Evolutionary conservation across 2,797 vertebrate species (phyloP).

Genomic region (Hylomyscus alleni): DNA sequence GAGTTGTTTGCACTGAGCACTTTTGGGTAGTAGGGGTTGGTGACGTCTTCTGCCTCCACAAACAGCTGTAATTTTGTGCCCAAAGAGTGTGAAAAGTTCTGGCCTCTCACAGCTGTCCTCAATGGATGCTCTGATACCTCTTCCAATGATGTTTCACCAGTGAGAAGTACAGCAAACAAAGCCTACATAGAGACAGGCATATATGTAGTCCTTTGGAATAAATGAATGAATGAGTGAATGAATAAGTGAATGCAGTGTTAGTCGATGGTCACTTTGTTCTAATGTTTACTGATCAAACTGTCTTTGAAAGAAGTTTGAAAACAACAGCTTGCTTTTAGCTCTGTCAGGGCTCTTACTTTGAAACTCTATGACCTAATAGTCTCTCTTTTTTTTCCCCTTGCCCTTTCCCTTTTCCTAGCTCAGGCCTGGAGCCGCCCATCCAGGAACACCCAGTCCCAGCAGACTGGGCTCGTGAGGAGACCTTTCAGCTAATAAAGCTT

Average conservation of each 20-base stretch:
- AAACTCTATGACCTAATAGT: constrained; percentile 21
- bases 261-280: neutral
- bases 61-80: neutral
- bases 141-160: neutral
- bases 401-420: constrained; percentile 82
- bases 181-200: neutral
- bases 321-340: neutral
- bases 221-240: neutral
- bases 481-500: constrained; percentile 76
- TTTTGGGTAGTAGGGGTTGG: accelerated
- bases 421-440: constrained; percentile 81
- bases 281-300: constrained; percentile 5
- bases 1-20: neutral
- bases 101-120: neutral
- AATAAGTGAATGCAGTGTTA: neutral
- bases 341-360: neutral
- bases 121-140: neutral
- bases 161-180: neutral
- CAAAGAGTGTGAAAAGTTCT: too few relatives aligned
- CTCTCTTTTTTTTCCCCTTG: constrained; percentile 64
- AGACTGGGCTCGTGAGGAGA: constrained; percentile 86
- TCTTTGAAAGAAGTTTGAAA: constrained; percentile 34
- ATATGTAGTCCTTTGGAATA: neutral
- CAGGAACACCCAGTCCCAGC: constrained; percentile 83
- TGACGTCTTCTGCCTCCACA: neutral